phyloP scores from a whole-genome alignment of 2,797 vertebrate species.

The Heterohyrax brucei region DNA sequence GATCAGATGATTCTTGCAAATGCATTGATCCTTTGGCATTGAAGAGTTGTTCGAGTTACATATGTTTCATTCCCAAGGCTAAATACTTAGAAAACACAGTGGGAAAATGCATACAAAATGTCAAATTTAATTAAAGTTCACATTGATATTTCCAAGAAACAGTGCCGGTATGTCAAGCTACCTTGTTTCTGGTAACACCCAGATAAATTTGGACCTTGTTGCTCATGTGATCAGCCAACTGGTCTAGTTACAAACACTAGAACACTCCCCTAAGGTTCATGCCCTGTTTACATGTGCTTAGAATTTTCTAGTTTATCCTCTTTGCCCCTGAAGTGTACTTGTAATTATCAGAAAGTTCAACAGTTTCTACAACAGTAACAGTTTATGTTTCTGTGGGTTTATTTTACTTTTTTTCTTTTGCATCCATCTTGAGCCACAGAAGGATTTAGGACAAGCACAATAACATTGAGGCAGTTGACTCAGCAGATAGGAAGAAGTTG shows the following conservation, averaged over 20 bases:
- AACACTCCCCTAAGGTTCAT: neutral
- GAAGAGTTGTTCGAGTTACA: neutral
- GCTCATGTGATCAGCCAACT: neutral
- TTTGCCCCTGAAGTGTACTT: conserved; percentile 57
- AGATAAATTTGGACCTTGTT: neutral
- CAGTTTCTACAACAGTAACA: neutral
- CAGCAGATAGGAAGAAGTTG: conserved; percentile 24
- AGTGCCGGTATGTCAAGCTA: neutral
- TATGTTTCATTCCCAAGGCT: neutral
- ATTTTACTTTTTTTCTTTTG: neutral
- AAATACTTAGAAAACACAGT: neutral
- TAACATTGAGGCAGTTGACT: neutral
- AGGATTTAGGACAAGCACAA: neutral
- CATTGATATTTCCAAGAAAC: conserved; percentile 27
- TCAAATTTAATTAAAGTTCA: neutral
- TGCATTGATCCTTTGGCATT: neutral
- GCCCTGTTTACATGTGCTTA: neutral
- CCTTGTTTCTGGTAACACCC: neutral
- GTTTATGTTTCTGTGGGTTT: neutral
- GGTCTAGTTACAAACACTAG: neutral
- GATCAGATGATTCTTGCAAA: neutral
- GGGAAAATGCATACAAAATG: conserved; percentile 4
- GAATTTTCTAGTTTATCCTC: conserved; percentile 35
- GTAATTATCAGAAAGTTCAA: conserved; percentile 62
- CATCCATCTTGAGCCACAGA: neutral